phyloP scores from a whole-genome alignment of 2,888 invertebrate genomes.

The Ophraella communa region DNA sequence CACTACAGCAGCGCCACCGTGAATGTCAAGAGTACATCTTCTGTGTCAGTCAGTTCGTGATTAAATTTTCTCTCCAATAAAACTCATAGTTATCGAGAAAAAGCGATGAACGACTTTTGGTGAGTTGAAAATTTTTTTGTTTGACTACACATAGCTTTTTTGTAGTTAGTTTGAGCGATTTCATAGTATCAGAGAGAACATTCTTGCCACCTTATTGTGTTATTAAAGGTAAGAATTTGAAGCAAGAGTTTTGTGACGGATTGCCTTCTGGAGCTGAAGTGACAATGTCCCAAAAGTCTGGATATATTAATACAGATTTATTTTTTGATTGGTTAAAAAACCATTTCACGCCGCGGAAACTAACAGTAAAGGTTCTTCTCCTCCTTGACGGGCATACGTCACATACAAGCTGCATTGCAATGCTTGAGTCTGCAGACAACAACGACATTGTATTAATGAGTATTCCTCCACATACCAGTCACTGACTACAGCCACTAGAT shows the following conservation, averaged over 20 bases:
- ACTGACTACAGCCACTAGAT: conserved; percentile 15
- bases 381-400: conserved; percentile 4
- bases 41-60: too few species aligned
- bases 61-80: too few species aligned
- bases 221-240: background rate
- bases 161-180: too few species aligned
- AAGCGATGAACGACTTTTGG: too few species aligned
- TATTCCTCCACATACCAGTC: too few species aligned
- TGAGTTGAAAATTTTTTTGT: too few species aligned
- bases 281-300: background rate
- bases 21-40: too few species aligned
- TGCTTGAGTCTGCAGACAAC: background rate
- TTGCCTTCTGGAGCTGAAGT: background rate
- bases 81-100: too few species aligned
- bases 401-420: background rate
- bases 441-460: conserved; percentile 4
- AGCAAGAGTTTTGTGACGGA: background rate
- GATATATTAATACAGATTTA: background rate
- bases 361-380: background rate
- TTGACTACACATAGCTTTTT: too few species aligned
- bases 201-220: conserved; percentile 1
- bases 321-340: conserved; percentile 8
- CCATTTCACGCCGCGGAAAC: conserved; percentile 3
- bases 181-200: too few species aligned
- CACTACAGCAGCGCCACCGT: too few species aligned